Evolutionary conservation across 2,888 invertebrate genomes (phyloP), one percentile per base, ranked within the genome.

Genomic region (Megalurothrips usitatus): DNA sequence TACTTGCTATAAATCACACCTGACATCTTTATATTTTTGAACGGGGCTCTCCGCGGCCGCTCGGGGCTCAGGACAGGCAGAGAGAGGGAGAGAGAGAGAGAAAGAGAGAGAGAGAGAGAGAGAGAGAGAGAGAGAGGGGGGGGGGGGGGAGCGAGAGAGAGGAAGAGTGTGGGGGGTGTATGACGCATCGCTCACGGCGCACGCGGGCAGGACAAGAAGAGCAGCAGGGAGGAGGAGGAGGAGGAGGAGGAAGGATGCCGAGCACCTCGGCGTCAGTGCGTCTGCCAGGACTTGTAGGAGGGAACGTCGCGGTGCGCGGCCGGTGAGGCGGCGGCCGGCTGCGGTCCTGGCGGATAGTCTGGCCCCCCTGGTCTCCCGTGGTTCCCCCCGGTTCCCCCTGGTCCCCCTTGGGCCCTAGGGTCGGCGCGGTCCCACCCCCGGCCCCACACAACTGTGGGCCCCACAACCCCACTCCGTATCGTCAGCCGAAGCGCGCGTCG

Each of bases 21-120:
- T 68, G 68, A 68, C 68, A 68, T 68, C 68, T 68, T 68, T 68
- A 68, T 68, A 43, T 43, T 43, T 68, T 68, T 68, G 68, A 68
- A 68, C 19, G 23, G 68, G 23, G 68, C 68, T 68, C 52, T 52
- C 19, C 52, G 34, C 34, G 34, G 34, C 34, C 34, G 34, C 34
- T 43, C 3, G 3, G 34, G 34, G 34, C 34, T 43, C 34, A 43
- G 34, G 34, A 43, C 34, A 2, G 34, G 34, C 34, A 43, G 34
- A 43, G 34, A 43, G 34, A 43, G 34, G 34, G 34, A 43, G 34
- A 43, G 34, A 43, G 34, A 43, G 34, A 43, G 34, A 43, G 34
- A 43, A 6, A 43, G 34, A 43, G 34, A 43, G 34, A 43, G 34
- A 43, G 34, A 43, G 34, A 43, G 34, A 6, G 34, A 43, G 34